Evolutionary conservation across 2,888 invertebrate genomes (phyloP).

Genomic region (Nomada ruficornis): DNA sequence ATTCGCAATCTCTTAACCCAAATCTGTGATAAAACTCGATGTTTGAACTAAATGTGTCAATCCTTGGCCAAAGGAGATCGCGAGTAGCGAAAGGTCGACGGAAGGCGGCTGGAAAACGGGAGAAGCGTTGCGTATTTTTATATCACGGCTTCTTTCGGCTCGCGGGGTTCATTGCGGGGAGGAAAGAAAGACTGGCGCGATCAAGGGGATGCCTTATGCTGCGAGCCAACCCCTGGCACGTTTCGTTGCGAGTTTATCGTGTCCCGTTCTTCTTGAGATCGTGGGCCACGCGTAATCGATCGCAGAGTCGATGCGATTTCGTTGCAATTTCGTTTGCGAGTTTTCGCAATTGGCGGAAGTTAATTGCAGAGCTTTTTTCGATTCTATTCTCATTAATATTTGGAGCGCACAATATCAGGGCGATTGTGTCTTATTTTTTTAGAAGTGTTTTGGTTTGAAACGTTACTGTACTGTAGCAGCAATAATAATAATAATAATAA

Average conservation of each 20-base stretch:
- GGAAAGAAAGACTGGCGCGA: not conserved
- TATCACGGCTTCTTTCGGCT: not conserved
- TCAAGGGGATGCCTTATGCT: conserved; percentile 5
- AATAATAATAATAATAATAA: not conserved
- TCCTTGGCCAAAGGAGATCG: not conserved
- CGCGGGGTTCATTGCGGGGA: not conserved
- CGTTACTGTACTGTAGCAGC: too few relatives aligned
- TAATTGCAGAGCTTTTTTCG: not conserved
- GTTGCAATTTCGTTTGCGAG: not conserved
- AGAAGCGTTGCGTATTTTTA: conserved; percentile 23
- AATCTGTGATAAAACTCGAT: conserved; percentile 24
- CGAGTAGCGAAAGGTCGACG: conserved; percentile 16
- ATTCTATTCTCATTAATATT: not conserved
- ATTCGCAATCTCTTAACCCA: conserved; percentile 37
- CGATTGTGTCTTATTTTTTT: too few relatives aligned
- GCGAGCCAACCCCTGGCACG: not conserved
- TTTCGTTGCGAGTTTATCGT: conserved; percentile 1
- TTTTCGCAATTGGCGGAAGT: not conserved
- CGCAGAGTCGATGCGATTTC: conserved; percentile 2
- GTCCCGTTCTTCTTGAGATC: not conserved
- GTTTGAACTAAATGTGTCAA: conserved; percentile 35
- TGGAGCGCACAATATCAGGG: too few relatives aligned
- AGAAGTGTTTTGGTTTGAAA: not conserved
- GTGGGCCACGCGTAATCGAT: conserved; percentile 19
- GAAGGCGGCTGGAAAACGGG: not conserved